Conservation (phyloP, 2,113 vertebrate species). For the Scophthalmus maximus region DNA sequence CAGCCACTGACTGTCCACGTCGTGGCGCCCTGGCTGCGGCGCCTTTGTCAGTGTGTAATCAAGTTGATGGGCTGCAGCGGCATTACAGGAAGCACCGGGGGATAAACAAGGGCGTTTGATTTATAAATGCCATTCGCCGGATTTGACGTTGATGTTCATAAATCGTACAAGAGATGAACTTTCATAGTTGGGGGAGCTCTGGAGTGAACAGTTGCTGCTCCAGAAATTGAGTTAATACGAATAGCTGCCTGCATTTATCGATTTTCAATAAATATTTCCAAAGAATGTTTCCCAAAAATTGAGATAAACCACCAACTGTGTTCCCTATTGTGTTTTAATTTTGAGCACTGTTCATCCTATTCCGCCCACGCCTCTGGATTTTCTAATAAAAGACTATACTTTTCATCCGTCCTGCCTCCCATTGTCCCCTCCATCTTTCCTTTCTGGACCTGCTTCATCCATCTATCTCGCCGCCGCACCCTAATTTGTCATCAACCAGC, state of each 20-base stretch:
- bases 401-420: constrained; percentile 3
- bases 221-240: constrained; percentile 7
- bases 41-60: constrained; percentile 54
- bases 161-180: constrained; percentile 21
- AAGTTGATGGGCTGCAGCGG: constrained; percentile 52
- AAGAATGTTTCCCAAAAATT: background rate
- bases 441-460: constrained; percentile 35
- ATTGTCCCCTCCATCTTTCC: background rate
- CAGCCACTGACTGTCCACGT: constrained; percentile 5
- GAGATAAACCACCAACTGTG: background rate
- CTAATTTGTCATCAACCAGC: constrained; percentile 49
- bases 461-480: constrained; percentile 29
- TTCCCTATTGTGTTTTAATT: background rate
- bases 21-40: constrained; percentile 7
- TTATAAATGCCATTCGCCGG: constrained; percentile 31
- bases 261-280: constrained; percentile 12
- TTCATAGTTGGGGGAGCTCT: constrained; percentile 5
- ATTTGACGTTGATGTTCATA: constrained; percentile 42
- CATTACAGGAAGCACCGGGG: constrained; percentile 37
- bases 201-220: constrained; percentile 1
- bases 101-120: constrained; percentile 52
- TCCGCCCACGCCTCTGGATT: background rate
- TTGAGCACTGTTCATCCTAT: background rate
- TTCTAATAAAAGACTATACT: background rate
- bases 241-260: constrained; percentile 39